Evolutionary conservation across 2,888 invertebrate species (phyloP).

Genomic region (Drosophila anomalipes): DNA sequence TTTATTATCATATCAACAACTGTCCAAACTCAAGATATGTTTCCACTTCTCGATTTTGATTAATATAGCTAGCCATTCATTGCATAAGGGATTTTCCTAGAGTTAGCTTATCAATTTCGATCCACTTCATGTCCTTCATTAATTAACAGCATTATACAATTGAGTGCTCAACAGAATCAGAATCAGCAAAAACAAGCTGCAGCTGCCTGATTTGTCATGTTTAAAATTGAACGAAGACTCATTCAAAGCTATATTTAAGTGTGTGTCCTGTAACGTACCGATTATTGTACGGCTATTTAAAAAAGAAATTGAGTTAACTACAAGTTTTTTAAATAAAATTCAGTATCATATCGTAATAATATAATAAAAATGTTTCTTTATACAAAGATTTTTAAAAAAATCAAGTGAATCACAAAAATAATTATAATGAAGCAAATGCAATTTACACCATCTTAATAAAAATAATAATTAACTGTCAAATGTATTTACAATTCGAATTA

Average conservation of each 20-base stretch:
- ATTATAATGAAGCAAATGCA: background rate
- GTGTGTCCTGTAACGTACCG: background rate
- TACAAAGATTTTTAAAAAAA: background rate
- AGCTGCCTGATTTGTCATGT: background rate
- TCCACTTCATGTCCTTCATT: background rate
- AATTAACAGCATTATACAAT: background rate
- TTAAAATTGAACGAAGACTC: background rate
- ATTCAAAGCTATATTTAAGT: background rate
- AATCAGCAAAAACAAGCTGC: background rate
- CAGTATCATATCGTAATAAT: accelerated
- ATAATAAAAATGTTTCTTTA: background rate
- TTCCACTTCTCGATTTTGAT: background rate
- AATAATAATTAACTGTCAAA: background rate
- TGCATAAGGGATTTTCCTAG: accelerated
- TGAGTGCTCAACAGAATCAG: background rate
- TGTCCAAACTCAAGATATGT: background rate
- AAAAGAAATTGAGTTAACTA: background rate
- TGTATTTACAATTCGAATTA: background rate
- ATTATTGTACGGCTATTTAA: background rate
- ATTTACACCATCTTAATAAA: background rate
- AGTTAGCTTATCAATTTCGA: background rate
- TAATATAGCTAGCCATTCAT: background rate
- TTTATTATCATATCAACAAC: background rate
- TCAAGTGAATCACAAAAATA: background rate
- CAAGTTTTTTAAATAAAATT: background rate